Evolutionary conservation across 2,888 invertebrate species (phyloP).

Genomic region (Sceliomorpha sp.): DNA sequence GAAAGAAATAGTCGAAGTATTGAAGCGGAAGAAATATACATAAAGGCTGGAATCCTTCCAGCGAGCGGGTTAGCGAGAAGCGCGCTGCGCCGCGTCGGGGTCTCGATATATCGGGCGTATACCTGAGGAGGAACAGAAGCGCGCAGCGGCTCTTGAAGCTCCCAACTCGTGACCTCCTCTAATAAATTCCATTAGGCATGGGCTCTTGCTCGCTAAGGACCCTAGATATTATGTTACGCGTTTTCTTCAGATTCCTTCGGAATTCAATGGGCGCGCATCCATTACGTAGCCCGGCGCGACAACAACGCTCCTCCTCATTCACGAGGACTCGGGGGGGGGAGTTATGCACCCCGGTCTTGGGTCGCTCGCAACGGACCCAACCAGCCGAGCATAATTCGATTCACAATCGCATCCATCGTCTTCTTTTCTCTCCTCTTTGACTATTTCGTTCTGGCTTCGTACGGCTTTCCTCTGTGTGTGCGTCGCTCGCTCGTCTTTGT

Average conservation of each 20-base stretch:
- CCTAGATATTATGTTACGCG: conserved; percentile 77
- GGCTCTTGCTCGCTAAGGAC: conserved; percentile 70
- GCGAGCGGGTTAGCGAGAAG: neutral
- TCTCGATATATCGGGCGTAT: neutral
- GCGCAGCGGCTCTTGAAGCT: conserved; percentile 5
- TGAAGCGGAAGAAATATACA: conserved; percentile 1
- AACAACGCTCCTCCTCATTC: conserved; percentile 58
- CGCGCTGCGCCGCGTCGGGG: neutral
- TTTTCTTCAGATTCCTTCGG: conserved; percentile 60
- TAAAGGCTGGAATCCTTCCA: conserved; percentile 14
- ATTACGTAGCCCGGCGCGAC: conserved; percentile 74
- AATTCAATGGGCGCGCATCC: conserved; percentile 71
- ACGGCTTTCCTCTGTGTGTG: conserved; percentile 1
- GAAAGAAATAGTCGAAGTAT: conserved; percentile 5
- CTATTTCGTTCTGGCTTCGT: conserved; percentile 48
- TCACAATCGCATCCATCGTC: conserved; percentile 60
- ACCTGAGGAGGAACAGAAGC: conserved; percentile 1
- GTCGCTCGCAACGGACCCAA: conserved; percentile 57
- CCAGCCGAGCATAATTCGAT: conserved; percentile 72
- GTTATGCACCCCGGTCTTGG: conserved; percentile 6
- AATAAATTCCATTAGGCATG: conserved; percentile 80
- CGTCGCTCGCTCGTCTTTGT: conserved; percentile 30
- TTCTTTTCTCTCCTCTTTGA: conserved; percentile 56
- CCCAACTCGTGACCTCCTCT: conserved; percentile 56
- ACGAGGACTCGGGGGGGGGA: too few species aligned